These are phyloP conservation scores for Xanthorhoe designata DNA, from an alignment of 2,888 invertebrate species.

Conservation along the genomic window DNA sequence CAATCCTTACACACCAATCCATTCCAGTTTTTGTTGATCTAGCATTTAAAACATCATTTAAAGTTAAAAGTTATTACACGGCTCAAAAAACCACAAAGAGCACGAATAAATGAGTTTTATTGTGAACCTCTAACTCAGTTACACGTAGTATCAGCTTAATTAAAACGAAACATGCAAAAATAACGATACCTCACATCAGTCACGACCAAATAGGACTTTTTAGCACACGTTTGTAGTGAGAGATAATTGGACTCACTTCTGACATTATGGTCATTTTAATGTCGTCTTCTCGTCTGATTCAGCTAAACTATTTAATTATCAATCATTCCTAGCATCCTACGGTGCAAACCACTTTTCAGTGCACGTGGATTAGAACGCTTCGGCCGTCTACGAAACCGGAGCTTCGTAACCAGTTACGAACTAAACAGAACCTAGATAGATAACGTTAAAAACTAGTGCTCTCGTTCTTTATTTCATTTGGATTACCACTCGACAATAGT, in stretches of 20 bases:
- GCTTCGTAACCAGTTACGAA: too few relatives aligned
- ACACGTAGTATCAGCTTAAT: slow-evolving; percentile 15
- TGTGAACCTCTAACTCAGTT: background rate
- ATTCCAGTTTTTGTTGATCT: too few relatives aligned
- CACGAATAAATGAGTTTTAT: background rate
- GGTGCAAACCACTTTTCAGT: too few relatives aligned
- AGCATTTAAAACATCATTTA: too few relatives aligned
- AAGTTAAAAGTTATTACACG: background rate
- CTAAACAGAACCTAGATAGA: too few relatives aligned
- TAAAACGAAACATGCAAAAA: slow-evolving; percentile 35
- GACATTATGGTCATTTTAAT: too few relatives aligned
- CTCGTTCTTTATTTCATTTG: slow-evolving; percentile 26
- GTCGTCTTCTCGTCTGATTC: too few relatives aligned
- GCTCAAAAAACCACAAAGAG: background rate
- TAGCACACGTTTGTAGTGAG: background rate
- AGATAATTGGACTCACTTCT: background rate
- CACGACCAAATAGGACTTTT: background rate
- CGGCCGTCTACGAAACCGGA: too few relatives aligned
- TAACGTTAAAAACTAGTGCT: slow-evolving; percentile 9
- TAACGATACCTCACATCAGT: slow-evolving; percentile 20
- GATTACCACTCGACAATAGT: slow-evolving; percentile 11
- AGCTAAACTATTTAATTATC: too few relatives aligned
- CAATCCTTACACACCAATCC: too few relatives aligned
- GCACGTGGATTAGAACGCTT: too few relatives aligned
- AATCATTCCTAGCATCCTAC: too few relatives aligned